phyloP scores from a whole-genome alignment of 2,888 invertebrate species.

The Bellardia bayeri region DNA sequence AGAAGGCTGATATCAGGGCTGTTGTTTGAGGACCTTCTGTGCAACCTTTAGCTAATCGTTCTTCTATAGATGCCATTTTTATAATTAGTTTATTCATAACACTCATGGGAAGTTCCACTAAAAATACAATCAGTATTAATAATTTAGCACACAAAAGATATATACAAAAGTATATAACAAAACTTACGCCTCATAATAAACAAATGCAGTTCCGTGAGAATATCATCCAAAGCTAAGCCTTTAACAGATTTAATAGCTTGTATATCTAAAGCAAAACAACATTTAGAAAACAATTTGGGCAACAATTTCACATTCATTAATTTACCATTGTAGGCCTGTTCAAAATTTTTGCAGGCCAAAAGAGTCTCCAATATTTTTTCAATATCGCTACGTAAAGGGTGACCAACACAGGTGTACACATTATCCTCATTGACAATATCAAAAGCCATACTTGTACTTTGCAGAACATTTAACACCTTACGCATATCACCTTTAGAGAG shows the following conservation, averaged over 20 bases:
- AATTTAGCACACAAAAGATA: background rate
- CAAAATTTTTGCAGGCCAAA: conserved; percentile 81
- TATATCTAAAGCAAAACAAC: conserved; percentile 86
- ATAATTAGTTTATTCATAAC: conserved; percentile 91
- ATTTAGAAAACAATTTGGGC: background rate
- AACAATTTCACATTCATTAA: background rate
- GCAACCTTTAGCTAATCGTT: conserved; percentile 92
- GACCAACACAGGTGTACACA: conserved; percentile 98
- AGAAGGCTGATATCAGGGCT: conserved; percentile 95
- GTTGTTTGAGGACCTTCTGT: conserved; percentile 96
- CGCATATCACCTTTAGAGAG: conserved; percentile 99
- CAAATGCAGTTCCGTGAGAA: conserved; percentile 95
- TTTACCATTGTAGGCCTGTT: conserved; percentile 81
- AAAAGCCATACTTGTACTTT: conserved; percentile 97
- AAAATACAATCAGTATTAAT: conserved; percentile 78
- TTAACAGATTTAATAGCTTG: conserved; percentile 93
- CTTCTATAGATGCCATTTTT: conserved; percentile 95
- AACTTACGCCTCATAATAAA: conserved; percentile 94
- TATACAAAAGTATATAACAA: background rate
- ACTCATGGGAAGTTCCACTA: conserved; percentile 94
- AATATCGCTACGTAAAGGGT: conserved; percentile 95
- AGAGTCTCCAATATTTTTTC: conserved; percentile 94
- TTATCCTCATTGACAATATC: conserved; percentile 94
- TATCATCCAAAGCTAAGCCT: conserved; percentile 96
- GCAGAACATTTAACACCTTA: conserved; percentile 97